These are phyloP conservation scores for Teleiodes luculella DNA, from an alignment of 2,888 invertebrate species.

Conservation along the genomic window DNA sequence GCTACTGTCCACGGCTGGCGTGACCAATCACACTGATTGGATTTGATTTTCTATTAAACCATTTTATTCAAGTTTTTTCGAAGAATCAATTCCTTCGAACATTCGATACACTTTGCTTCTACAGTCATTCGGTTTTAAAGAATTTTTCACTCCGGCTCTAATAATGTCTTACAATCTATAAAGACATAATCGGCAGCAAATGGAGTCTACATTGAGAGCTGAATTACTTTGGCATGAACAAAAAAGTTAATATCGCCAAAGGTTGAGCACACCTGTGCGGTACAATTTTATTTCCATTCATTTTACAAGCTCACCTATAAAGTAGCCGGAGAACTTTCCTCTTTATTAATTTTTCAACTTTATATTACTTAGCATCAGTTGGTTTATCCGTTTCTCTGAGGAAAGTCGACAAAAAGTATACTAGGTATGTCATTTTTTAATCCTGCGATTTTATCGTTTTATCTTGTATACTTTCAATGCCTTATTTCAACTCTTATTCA, in stretches of 20 bases:
- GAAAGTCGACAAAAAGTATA: slow-evolving; percentile 21
- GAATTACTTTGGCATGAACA: slow-evolving; percentile 58
- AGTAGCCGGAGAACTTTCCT: slow-evolving; percentile 69
- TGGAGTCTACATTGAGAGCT: slow-evolving; percentile 14
- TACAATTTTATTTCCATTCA: slow-evolving; percentile 78
- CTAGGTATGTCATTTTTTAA: slow-evolving; percentile 20
- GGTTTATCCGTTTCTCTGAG: slow-evolving; percentile 56
- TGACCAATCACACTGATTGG: slow-evolving; percentile 64
- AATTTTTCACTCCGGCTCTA: slow-evolving; percentile 11
- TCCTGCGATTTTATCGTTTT: too few species aligned
- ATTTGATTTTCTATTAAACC: slow-evolving; percentile 66
- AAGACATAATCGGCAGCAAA: slow-evolving; percentile 19
- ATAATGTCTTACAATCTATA: background rate
- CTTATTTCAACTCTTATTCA: background rate
- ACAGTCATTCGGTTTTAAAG: slow-evolving; percentile 29
- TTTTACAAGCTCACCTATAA: slow-evolving; percentile 77
- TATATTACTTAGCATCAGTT: slow-evolving; percentile 73
- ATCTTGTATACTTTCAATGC: background rate
- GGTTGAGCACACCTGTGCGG: slow-evolving; percentile 73
- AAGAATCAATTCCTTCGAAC: slow-evolving; percentile 56
- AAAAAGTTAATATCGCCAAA: slow-evolving; percentile 76
- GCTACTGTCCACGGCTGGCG: slow-evolving; percentile 49
- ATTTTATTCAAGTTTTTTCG: slow-evolving; percentile 45
- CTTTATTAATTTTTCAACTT: slow-evolving; percentile 80
- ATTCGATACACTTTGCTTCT: slow-evolving; percentile 46